A percentile compares a stretch with the other conserved stretches of the same genome.
These are phyloP conservation scores for Elysia crispata DNA, from an alignment of 2,888 invertebrate species.

Conservation along the genomic window DNA sequence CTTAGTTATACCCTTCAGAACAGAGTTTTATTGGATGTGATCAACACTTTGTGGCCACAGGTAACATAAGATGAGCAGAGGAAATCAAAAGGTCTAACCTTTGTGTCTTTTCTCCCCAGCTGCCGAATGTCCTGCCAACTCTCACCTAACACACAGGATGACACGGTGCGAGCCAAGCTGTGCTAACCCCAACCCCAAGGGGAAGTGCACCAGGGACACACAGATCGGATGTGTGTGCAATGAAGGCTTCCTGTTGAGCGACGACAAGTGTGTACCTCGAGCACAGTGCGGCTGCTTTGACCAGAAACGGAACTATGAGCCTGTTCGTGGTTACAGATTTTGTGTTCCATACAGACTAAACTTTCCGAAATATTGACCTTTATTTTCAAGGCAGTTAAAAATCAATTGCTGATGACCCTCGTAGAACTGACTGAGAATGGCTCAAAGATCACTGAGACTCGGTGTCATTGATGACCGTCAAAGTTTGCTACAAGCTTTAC, in stretches of 20 bases:
- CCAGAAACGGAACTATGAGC: conserved; percentile 3
- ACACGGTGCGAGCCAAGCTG: not conserved
- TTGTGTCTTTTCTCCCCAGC: not conserved
- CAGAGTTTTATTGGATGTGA: not conserved
- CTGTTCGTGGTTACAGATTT: not conserved
- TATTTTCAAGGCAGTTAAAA: no score
- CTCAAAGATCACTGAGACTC: no score
- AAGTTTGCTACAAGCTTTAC: no score
- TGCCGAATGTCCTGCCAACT: conserved; percentile 9
- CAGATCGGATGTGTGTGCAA: conserved; percentile 17
- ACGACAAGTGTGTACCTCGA: conserved; percentile 3
- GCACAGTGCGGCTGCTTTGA: conserved; percentile 22
- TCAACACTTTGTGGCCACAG: no score
- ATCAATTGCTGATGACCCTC: no score
- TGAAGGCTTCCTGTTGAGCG: conserved; percentile 1
- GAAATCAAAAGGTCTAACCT: not conserved
- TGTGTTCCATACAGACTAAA: no score
- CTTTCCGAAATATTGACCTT: no score
- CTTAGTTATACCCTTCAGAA: no score
- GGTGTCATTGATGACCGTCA: no score
- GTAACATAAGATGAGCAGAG: no score
- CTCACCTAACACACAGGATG: not conserved
- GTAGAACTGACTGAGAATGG: no score
- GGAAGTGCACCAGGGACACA: not conserved
- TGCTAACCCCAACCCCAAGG: not conserved